phyloP scores from a whole-genome alignment of 2,797 vertebrate species.

The Centropyge bicolor region DNA sequence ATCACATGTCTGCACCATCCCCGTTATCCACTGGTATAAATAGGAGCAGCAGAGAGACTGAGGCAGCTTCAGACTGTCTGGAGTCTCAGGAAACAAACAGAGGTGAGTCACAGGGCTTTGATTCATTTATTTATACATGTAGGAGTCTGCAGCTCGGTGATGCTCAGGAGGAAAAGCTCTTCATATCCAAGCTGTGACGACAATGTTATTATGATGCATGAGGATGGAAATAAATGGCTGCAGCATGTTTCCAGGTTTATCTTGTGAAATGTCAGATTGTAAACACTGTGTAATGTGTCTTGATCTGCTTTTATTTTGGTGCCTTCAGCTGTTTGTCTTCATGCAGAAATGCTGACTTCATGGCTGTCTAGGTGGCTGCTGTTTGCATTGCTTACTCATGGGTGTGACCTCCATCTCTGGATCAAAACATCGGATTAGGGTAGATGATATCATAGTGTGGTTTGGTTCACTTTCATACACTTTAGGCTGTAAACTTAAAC shows the following conservation, averaged over 20 bases:
- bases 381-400: conserved; percentile 61
- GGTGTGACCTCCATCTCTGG: conserved; percentile 66
- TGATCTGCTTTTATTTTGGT: neutral
- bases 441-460: conserved; percentile 41
- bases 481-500: neutral
- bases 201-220: neutral
- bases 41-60: conserved; percentile 37
- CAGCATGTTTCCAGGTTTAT: neutral
- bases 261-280: neutral
- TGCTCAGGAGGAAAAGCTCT: conserved; percentile 5
- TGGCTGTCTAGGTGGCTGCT: conserved; percentile 5
- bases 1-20: conserved; percentile 73
- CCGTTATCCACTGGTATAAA: conserved; percentile 78
- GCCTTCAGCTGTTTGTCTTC: conserved; percentile 9
- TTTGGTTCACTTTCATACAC: conserved; percentile 2
- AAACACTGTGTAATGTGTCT: neutral
- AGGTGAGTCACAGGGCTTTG: conserved; percentile 73
- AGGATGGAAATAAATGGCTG: neutral
- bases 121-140: neutral
- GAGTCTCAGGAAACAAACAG: conserved; percentile 49
- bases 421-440: conserved; percentile 70
- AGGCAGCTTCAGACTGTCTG: conserved; percentile 59
- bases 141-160: conserved; percentile 20
- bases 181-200: neutral
- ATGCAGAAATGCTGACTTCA: conserved; percentile 32